phyloP scores from a whole-genome alignment of 1,140 invertebrate species.

The Cotesia chilonis region DNA sequence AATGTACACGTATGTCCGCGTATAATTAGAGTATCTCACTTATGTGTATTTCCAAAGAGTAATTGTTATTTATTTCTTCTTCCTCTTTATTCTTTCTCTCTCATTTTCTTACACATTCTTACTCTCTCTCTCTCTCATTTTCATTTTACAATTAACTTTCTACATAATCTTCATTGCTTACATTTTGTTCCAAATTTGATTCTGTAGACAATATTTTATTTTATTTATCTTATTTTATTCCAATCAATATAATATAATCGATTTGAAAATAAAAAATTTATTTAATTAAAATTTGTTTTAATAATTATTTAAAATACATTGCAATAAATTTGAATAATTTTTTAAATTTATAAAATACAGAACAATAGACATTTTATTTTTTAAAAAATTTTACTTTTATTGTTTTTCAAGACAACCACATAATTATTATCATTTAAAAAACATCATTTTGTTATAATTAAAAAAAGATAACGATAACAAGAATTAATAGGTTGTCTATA shows the following conservation, averaged over 20 bases:
- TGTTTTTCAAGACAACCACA: neutral
- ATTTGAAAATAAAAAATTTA: too few relatives aligned
- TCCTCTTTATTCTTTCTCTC: constrained; percentile 3
- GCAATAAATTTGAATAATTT: neutral
- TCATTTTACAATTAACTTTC: neutral
- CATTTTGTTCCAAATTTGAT: constrained; percentile 27
- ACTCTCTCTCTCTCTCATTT: too few relatives aligned
- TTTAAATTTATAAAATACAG: neutral
- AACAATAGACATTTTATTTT: too few relatives aligned
- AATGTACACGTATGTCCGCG: constrained; percentile 33
- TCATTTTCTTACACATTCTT: neutral
- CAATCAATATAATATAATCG: too few relatives aligned
- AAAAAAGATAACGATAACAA: constrained; percentile 24
- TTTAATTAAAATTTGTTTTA: neutral
- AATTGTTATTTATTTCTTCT: neutral
- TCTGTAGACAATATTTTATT: constrained; percentile 21
- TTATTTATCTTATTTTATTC: neutral
- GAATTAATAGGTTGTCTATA: constrained; percentile 13
- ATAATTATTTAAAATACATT: neutral
- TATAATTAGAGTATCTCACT: constrained; percentile 39
- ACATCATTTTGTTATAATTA: neutral
- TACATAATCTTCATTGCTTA: constrained; percentile 12
- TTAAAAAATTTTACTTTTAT: too few relatives aligned
- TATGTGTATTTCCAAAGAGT: constrained; percentile 38
- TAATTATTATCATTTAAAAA: neutral